A percentile compares a stretch with the other conserved stretches of the same genome.
Conservation (phyloP, 2,113 vertebrate species). For the Dromaius novaehollandiae region DNA sequence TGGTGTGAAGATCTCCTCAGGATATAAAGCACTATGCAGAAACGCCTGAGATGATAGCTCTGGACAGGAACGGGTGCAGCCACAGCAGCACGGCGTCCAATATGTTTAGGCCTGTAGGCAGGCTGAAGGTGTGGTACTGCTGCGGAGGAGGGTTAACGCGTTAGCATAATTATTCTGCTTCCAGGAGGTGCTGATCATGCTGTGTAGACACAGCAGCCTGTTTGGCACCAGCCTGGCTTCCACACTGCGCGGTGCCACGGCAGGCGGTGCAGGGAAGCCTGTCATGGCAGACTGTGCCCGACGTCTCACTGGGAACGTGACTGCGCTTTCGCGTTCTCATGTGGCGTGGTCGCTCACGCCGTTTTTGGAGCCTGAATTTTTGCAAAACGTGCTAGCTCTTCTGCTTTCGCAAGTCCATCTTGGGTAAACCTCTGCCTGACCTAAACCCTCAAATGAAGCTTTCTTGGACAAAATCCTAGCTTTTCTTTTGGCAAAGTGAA, state of each 20-base stretch:
- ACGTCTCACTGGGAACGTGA: not conserved
- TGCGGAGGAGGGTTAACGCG: not conserved
- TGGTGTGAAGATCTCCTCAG: not conserved
- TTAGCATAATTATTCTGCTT: not conserved
- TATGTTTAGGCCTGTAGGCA: not conserved
- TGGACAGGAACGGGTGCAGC: not conserved
- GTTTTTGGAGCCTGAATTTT: not conserved
- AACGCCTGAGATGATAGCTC: rapidly evolving
- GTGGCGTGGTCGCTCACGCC: not conserved
- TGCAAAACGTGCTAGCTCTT: not conserved
- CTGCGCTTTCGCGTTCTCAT: not conserved
- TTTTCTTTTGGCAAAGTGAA: not conserved
- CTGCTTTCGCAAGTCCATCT: not conserved
- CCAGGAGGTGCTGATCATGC: not conserved
- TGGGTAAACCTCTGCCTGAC: not conserved
- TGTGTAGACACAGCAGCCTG: not conserved
- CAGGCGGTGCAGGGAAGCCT: not conserved
- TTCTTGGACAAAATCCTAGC: not conserved
- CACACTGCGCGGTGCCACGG: not conserved
- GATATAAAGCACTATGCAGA: not conserved
- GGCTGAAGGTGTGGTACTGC: not conserved
- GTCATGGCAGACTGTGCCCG: not conserved
- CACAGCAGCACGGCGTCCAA: not conserved
- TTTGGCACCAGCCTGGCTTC: not conserved
- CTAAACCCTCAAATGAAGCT: not conserved